Conservation (phyloP, 2,888 invertebrate genomes). For the Apamea sordens region DNA sequence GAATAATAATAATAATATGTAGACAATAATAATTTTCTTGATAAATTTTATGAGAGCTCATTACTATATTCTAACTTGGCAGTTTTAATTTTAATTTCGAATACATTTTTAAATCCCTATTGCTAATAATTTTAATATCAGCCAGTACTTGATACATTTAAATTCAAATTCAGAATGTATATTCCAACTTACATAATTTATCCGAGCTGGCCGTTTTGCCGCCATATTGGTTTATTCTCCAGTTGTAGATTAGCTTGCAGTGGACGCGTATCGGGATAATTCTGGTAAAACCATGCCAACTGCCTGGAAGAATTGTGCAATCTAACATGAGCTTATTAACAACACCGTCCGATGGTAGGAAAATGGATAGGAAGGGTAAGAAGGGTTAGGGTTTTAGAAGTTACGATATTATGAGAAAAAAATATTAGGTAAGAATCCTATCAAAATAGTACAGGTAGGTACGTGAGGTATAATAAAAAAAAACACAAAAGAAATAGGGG, state of each 20-base stretch:
- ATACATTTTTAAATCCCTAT: slow-evolving; percentile 20
- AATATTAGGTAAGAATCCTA: not conserved
- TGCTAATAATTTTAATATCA: slow-evolving; percentile 17
- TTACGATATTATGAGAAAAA: not conserved
- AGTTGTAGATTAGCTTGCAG: slow-evolving; percentile 82
- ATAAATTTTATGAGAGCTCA: slow-evolving; percentile 12
- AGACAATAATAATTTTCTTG: not conserved
- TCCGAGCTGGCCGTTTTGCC: slow-evolving; percentile 15
- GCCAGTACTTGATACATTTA: slow-evolving; percentile 9
- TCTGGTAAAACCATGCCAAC: slow-evolving; percentile 90
- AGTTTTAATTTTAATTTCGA: slow-evolving; percentile 33
- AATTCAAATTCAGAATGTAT: slow-evolving; percentile 46
- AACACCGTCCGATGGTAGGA: slow-evolving; percentile 76
- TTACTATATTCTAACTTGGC: slow-evolving; percentile 9
- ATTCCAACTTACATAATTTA: slow-evolving; percentile 50
- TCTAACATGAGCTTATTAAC: slow-evolving; percentile 81
- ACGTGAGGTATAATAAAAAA: slow-evolving; percentile 18
- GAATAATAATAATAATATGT: not conserved
- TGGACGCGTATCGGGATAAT: slow-evolving; percentile 90
- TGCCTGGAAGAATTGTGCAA: slow-evolving; percentile 88
- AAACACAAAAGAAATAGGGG: not conserved
- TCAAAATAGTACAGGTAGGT: slow-evolving; percentile 20
- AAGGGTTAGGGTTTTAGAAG: not conserved
- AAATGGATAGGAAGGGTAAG: slow-evolving; percentile 47
- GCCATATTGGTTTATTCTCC: slow-evolving; percentile 29